phyloP scores from a whole-genome alignment of 2,888 invertebrate genomes.

The Antheraea yamamai region DNA sequence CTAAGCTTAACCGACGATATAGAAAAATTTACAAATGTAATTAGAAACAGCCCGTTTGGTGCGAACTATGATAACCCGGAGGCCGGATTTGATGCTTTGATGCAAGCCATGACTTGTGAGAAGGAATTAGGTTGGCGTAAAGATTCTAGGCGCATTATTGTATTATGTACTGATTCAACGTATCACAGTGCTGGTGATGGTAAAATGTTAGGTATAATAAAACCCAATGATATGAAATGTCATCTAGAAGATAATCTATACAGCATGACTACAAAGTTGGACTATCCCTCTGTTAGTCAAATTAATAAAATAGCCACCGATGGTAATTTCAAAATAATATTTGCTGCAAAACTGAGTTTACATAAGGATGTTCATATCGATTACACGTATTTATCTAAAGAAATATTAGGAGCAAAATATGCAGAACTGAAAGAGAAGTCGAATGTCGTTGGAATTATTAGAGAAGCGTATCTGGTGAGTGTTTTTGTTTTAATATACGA shows the following conservation, averaged over 20 bases:
- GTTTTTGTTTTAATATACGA: background rate
- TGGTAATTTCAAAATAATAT: conserved; percentile 89
- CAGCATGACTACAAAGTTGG: conserved; percentile 77
- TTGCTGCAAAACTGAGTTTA: conserved; percentile 80
- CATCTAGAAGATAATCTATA: conserved; percentile 82
- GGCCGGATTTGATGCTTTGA: conserved; percentile 92
- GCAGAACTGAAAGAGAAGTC: conserved; percentile 64
- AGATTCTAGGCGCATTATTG: conserved; percentile 86
- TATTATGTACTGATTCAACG: conserved; percentile 90
- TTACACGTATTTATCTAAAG: conserved; percentile 80
- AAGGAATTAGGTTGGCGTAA: conserved; percentile 88
- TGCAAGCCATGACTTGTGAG: conserved; percentile 90
- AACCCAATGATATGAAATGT: conserved; percentile 87
- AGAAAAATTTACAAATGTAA: conserved; percentile 46
- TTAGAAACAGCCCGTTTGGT: conserved; percentile 43
- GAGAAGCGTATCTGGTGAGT: conserved; percentile 85
- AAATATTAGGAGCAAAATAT: conserved; percentile 86
- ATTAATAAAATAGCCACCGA: conserved; percentile 84
- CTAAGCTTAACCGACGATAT: conserved; percentile 84
- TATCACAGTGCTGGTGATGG: conserved; percentile 93
- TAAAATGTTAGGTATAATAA: conserved; percentile 85
- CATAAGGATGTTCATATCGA: conserved; percentile 38
- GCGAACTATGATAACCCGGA: conserved; percentile 88
- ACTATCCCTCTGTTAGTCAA: conserved; percentile 91
- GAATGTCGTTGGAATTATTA: conserved; percentile 86